Base-by-base conservation (phyloP, 2,797 vertebrate species). In the Agapornis canus region DNA sequence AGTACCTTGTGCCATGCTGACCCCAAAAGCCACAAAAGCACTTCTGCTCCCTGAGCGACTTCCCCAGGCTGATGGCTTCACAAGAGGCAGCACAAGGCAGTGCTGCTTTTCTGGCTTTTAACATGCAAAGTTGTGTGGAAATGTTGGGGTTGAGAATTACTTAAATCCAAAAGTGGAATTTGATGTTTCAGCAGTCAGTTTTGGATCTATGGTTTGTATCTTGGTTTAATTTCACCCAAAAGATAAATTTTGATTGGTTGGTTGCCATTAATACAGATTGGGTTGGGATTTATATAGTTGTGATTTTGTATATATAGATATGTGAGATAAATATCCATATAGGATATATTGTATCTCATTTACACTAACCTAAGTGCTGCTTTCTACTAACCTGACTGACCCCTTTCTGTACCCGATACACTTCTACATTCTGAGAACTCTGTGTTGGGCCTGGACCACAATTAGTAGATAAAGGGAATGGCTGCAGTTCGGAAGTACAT, bases 371-470 rank as follows among this genome's bases (percentile, higher is more conserved):
- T 5, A 45, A 32, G 35, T 37, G 52, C 54, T 78, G 49, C 45
- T 69, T 68, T 59, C 68, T 64, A 1, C 27, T 76, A 25, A 43
- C 59, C 27, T 47, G 25, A 19, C 0, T 9, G 37, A 64, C 11
- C 29, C 32, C 10, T 43, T 54, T 19, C 51, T 35, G 3, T 23
- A n/a, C 54, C 54, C 35, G 54, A 23, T 57, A 35, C n/a, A 57
- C n/a, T 57, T 35, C 25, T 35, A 35, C 32, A 16, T 35, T 25
- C n/a, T 32, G 2, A 10, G 37, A 65, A 11, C 12, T 39, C n/a
- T 40, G 0, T 13, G 0, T 13, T 22, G 27, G n/a, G 25, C n/a
- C 29, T 61, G 64, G 51, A 37, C 11, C 17, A 42, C 5, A 45
- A 48, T 29, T 2, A 45, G 18, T 12, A 4, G 42, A 17, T 32